Evolutionary conservation across 2,113 vertebrate species (phyloP).

Genomic region (Athene cunicularia): DNA sequence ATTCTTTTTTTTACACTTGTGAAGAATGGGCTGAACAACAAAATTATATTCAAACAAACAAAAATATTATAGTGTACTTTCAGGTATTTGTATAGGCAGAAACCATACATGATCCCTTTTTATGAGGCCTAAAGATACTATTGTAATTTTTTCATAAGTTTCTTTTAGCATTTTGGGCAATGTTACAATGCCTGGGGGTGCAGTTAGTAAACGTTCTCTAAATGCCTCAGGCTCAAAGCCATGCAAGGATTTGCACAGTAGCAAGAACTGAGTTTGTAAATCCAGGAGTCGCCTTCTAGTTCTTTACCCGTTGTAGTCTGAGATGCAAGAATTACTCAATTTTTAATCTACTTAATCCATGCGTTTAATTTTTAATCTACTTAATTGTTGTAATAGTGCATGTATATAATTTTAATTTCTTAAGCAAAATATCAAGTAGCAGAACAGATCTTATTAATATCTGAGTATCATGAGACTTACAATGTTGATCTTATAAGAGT

Average conservation of each 20-base stretch:
- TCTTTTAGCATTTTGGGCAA: neutral
- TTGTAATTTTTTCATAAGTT: neutral
- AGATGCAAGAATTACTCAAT: neutral
- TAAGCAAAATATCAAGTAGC: neutral
- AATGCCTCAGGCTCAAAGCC: neutral
- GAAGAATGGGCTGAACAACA: neutral
- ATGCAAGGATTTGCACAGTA: neutral
- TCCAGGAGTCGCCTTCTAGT: neutral
- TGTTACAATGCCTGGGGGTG: neutral
- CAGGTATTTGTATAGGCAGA: neutral
- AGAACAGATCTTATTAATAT: neutral
- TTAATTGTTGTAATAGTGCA: neutral
- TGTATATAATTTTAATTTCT: neutral
- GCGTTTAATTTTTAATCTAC: constrained; percentile 17
- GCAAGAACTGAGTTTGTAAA: neutral
- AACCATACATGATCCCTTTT: fast-evolving
- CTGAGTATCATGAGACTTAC: fast-evolving
- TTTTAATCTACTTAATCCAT: constrained; percentile 54
- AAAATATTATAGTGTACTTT: neutral
- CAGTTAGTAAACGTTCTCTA: neutral
- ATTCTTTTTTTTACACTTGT: neutral
- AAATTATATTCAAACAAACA: neutral
- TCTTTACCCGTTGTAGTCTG: neutral
- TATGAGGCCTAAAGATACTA: neutral
- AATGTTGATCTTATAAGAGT: neutral